Conservation (phyloP, 2,113 vertebrate genomes). For the Ophiodon elongatus region DNA sequence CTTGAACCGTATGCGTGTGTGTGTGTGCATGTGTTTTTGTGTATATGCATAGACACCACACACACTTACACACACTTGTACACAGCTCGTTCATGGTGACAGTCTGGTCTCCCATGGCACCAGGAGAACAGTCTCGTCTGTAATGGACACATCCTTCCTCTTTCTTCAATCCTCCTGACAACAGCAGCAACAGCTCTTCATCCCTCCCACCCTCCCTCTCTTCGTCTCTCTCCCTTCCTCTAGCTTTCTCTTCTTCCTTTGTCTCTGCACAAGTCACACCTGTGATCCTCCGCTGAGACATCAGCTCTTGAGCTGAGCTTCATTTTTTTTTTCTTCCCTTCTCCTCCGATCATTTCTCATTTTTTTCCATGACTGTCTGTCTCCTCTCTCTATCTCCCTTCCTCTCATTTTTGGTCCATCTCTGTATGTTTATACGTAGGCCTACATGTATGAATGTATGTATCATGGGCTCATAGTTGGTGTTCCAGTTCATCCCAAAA, state of each 20-base stretch:
- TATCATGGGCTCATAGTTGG: constrained; percentile 4
- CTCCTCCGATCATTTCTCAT: constrained; percentile 29
- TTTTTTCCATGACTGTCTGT: constrained; percentile 40
- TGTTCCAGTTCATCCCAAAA: constrained; percentile 20
- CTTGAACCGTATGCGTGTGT: background rate
- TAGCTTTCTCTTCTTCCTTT: constrained; percentile 53
- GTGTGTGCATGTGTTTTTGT: background rate
- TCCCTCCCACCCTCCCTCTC: constrained; percentile 17
- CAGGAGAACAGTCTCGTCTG: constrained; percentile 60
- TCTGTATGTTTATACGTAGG: background rate
- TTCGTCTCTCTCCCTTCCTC: constrained; percentile 42
- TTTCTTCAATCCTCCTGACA: constrained; percentile 69
- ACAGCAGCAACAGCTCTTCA: constrained; percentile 55
- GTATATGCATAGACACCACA: background rate
- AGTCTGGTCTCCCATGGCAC: constrained; percentile 60
- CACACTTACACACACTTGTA: constrained; percentile 12
- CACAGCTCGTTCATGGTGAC: constrained; percentile 70
- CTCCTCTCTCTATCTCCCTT: constrained; percentile 8
- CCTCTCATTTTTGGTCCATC: background rate
- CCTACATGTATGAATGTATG: background rate
- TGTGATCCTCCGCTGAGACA: constrained; percentile 70
- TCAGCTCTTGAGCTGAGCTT: constrained; percentile 44
- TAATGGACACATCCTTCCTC: constrained; percentile 75
- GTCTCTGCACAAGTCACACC: constrained; percentile 69
- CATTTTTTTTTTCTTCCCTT: constrained; percentile 25